Evolutionary conservation across 2,888 invertebrate species (phyloP).

Genomic region (Euzophera pinguis): DNA sequence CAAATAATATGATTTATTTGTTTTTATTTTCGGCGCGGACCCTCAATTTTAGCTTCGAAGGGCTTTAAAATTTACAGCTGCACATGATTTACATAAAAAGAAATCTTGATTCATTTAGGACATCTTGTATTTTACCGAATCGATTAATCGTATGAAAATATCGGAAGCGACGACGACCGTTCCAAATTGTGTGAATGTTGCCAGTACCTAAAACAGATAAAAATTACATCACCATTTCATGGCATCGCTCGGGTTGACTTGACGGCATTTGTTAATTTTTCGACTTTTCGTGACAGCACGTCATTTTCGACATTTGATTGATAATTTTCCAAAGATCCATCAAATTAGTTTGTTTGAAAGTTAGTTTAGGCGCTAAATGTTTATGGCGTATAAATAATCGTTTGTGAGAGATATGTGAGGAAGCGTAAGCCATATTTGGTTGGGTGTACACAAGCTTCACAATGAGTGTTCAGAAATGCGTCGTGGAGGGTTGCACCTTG

Average conservation of each 20-base stretch:
- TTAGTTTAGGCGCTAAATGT: conserved; percentile 75
- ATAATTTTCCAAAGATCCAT: conserved; percentile 78
- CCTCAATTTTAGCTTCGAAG: too few relatives aligned
- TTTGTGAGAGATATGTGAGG: conserved; percentile 64
- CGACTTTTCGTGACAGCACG: conserved; percentile 79
- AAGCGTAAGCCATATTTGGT: conserved; percentile 58
- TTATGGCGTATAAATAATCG: conserved; percentile 53
- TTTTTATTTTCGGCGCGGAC: too few relatives aligned
- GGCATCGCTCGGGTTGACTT: conserved; percentile 63
- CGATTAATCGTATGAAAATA: neutral
- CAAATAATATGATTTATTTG: too few relatives aligned
- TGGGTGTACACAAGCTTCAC: conserved; percentile 36
- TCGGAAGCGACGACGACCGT: neutral
- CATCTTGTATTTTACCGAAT: too few relatives aligned
- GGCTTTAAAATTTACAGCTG: too few relatives aligned
- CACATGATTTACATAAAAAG: too few relatives aligned
- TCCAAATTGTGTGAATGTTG: conserved; percentile 38
- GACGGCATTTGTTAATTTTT: conserved; percentile 58
- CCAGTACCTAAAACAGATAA: conserved; percentile 45
- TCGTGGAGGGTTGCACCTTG: conserved; percentile 73
- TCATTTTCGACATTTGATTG: conserved; percentile 80
- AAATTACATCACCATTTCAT: conserved; percentile 77
- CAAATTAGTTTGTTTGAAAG: conserved; percentile 79
- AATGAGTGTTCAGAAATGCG: conserved; percentile 71
- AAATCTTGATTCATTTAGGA: neutral